These are phyloP conservation scores for Automeris io DNA, from an alignment of 2,888 invertebrate species.

Conservation along the genomic window DNA sequence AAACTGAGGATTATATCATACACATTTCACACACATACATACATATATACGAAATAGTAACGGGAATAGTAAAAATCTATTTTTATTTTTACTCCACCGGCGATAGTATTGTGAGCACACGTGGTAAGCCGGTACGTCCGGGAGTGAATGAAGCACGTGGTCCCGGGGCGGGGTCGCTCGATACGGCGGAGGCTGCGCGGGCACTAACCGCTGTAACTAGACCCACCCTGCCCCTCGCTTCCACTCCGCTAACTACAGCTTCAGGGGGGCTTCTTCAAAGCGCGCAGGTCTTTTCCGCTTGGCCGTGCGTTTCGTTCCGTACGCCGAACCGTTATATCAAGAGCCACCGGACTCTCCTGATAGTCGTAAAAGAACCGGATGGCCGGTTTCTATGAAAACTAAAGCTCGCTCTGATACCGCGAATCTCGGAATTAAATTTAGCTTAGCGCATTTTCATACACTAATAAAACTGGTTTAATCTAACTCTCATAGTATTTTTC, in stretches of 20 bases:
- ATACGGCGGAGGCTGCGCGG: conserved; percentile 62
- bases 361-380: neutral
- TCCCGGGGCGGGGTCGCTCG: conserved; percentile 56
- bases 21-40: neutral
- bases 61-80: conserved; percentile 22
- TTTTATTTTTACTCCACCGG: conserved; percentile 26
- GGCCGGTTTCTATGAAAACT: neutral
- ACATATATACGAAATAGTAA: conserved; percentile 9
- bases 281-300: neutral
- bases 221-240: conserved; percentile 10
- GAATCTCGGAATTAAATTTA: neutral
- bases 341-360: neutral
- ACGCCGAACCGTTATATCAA: neutral
- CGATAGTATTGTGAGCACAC: conserved; percentile 19
- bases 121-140: conserved; percentile 21
- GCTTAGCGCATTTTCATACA: neutral
- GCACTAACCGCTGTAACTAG: conserved; percentile 14
- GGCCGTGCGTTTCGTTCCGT: neutral
- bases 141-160: conserved; percentile 59
- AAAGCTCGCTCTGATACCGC: neutral
- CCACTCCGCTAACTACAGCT: conserved; percentile 1
- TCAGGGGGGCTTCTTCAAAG: neutral
- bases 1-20: neutral
- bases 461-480: too few species aligned
- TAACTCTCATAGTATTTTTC: too few species aligned